A percentile compares a stretch with the other conserved stretches of the same genome.
phyloP scores from a whole-genome alignment of 2,797 vertebrate genomes.

The Muscicapa comitata region DNA sequence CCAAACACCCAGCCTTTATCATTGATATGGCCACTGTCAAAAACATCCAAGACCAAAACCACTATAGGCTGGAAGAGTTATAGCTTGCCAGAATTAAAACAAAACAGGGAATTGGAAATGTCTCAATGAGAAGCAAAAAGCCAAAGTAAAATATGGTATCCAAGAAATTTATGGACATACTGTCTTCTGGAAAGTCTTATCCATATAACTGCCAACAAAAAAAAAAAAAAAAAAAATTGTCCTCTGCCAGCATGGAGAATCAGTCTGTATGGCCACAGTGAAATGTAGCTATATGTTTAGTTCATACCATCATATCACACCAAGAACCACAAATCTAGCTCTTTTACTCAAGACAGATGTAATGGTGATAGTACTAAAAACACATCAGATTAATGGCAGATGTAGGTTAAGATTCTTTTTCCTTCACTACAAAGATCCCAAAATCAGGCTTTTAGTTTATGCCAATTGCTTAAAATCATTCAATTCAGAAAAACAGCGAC shows the following conservation, averaged over 20 bases:
- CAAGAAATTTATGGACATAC: neutral
- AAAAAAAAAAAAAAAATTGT: neutral
- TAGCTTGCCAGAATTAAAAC: neutral
- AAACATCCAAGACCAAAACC: accelerated
- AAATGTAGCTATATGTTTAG: neutral
- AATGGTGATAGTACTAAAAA: neutral
- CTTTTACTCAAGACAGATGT: neutral
- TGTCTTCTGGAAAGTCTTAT: neutral
- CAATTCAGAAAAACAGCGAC: neutral
- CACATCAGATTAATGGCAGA: neutral
- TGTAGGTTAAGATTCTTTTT: neutral
- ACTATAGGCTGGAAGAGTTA: neutral
- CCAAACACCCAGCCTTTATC: neutral
- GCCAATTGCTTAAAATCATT: neutral
- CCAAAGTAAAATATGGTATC: neutral
- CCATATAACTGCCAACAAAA: neutral
- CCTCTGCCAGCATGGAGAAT: neutral
- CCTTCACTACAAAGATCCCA: neutral
- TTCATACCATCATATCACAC: neutral
- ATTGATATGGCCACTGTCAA: neutral
- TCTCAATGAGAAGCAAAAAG: neutral
- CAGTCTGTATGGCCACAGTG: neutral
- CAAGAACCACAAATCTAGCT: neutral
- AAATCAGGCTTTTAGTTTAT: neutral
- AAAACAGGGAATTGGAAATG: neutral